phyloP scores from a whole-genome alignment of 35 echinoderm and acorn worm genomes.

The Eucidaris tribuloides region DNA sequence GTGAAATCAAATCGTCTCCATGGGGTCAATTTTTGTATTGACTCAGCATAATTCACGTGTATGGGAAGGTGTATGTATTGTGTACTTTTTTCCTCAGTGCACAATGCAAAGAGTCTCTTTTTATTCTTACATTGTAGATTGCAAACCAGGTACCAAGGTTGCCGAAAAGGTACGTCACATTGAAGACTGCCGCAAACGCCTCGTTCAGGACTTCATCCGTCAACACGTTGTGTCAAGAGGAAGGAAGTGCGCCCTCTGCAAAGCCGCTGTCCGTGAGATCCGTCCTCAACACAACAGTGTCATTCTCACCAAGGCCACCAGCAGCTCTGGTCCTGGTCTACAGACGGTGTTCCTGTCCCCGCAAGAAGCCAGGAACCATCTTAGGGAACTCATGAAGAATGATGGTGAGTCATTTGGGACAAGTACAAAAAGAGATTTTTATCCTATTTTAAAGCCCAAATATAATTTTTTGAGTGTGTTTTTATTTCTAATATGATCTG shows the following conservation, averaged over 20 bases:
- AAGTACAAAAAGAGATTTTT: too few relatives aligned
- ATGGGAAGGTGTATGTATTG: too few relatives aligned
- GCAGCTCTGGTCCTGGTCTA: background rate
- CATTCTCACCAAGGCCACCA: constrained; percentile 52
- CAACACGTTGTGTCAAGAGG: constrained; percentile 45
- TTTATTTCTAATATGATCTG: too few relatives aligned
- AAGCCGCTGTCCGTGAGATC: constrained; percentile 40
- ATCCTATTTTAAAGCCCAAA: too few relatives aligned
- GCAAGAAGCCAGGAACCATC: constrained; percentile 72
- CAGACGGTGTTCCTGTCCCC: constrained; percentile 67
- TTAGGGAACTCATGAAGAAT: constrained; percentile 65
- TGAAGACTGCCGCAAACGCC: constrained; percentile 35
- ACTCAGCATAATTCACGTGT: too few relatives aligned
- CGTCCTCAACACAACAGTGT: constrained; percentile 71
- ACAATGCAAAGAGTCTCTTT: too few relatives aligned
- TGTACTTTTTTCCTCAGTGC: too few relatives aligned
- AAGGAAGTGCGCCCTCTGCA: constrained; percentile 65
- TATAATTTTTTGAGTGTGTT: too few relatives aligned
- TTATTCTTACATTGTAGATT: too few relatives aligned
- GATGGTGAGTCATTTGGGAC: constrained; percentile 92
- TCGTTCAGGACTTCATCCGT: constrained; percentile 62
- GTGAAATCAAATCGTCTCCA: too few relatives aligned
- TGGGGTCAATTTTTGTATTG: too few relatives aligned
- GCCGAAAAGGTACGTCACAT: constrained; percentile 27
- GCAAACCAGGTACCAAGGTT: too few relatives aligned